Conservation (phyloP, 2,888 invertebrate species). For the Drosophila pseudotakahashii region DNA sequence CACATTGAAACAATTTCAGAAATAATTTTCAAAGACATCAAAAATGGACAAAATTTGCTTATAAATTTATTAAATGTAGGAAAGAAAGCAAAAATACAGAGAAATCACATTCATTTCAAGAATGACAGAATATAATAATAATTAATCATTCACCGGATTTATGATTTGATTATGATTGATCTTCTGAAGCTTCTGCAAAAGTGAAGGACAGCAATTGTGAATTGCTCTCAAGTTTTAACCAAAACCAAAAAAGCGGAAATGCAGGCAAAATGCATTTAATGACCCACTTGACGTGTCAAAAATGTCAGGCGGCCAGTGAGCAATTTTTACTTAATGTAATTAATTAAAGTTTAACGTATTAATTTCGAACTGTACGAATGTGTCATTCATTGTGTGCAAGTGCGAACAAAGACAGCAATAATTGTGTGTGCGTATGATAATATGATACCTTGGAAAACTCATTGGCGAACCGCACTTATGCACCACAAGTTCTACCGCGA, state of each 20-base stretch:
- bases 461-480: slow-evolving; percentile 83
- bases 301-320: slow-evolving; percentile 39
- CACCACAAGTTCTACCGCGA: slow-evolving; percentile 83
- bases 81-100: background rate
- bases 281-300: slow-evolving; percentile 67
- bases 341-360: slow-evolving; percentile 77
- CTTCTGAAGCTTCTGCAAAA: background rate
- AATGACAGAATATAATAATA: background rate
- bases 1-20: background rate
- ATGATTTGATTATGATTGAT: background rate
- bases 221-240: background rate
- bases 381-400: background rate
- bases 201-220: background rate
- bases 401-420: slow-evolving; percentile 36
- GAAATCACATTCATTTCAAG: background rate
- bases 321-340: slow-evolving; percentile 74
- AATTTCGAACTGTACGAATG: slow-evolving; percentile 51
- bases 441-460: slow-evolving; percentile 81
- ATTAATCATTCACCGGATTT: background rate
- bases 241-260: background rate
- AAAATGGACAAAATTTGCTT: background rate
- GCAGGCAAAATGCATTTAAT: slow-evolving; percentile 26
- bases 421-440: slow-evolving; percentile 20
- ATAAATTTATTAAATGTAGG: too few relatives aligned
- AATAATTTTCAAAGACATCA: background rate